Evolutionary conservation across 1,140 invertebrate genomes (phyloP).

Genomic region (Nixonia krombeini): DNA sequence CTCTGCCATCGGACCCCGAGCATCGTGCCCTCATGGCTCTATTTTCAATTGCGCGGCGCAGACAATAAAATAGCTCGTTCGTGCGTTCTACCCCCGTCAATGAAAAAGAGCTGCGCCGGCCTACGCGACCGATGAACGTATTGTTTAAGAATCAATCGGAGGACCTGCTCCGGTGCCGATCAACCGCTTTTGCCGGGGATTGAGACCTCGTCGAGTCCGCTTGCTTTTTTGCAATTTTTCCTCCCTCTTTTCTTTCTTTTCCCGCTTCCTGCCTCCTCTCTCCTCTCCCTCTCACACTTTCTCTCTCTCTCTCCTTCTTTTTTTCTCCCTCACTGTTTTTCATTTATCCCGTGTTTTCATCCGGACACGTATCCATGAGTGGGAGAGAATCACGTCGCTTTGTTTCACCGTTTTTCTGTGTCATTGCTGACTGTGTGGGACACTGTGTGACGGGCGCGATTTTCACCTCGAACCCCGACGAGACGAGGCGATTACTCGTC

Average conservation of each 20-base stretch:
- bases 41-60: constrained; percentile 56
- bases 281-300: constrained; percentile 12
- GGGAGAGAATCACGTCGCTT: too few species aligned
- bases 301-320: neutral
- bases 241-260: neutral
- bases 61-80: constrained; percentile 41
- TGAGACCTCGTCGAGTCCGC: too few species aligned
- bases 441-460: constrained; percentile 30
- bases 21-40: constrained; percentile 41
- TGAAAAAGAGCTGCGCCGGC: constrained; percentile 8
- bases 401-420: constrained; percentile 3
- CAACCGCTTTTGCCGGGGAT: constrained; percentile 25
- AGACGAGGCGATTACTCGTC: constrained; percentile 6
- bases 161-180: constrained; percentile 26
- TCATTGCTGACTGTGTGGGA: constrained; percentile 2
- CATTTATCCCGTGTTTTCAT: constrained; percentile 11
- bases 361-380: too few species aligned
- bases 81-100: neutral
- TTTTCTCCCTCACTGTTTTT: constrained; percentile 3
- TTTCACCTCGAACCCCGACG: constrained; percentile 20
- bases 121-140: constrained; percentile 27
- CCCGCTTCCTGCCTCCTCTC: neutral
- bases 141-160: constrained; percentile 50
- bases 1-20: too few species aligned
- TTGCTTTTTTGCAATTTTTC: constrained; percentile 14